A percentile compares a stretch with the other conserved stretches of the same genome.
Conservation (phyloP, 1,140 invertebrate genomes). For the Caenorhabditis elegans region WBcel235 BX284604.4:7765501-7766000, state of each 20-base stretch:
- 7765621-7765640: not conserved
- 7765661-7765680: constrained; percentile 22
- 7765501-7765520: not conserved
- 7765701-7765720: not conserved
- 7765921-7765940: constrained; percentile 1
- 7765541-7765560: constrained; percentile 8
- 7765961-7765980: not conserved
- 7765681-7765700: constrained; percentile 34
- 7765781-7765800: constrained; percentile 21
- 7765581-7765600: not conserved
- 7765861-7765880: not conserved
- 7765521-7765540: not conserved
- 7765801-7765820: not conserved
- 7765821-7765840: too few species aligned
- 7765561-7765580: constrained; percentile 26
- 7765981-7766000: too few species aligned
- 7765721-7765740: constrained; percentile 20
- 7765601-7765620: constrained; percentile 24
- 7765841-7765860: not conserved
- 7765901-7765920: not conserved
- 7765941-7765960: constrained; percentile 14
- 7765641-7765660: not conserved
- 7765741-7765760: not conserved
- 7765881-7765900: constrained; percentile 38
- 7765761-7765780: not conserved